A percentile compares a stretch with the other conserved stretches of the same genome.
Conservation (phyloP, 2,888 invertebrate genomes). For the Branchipolynoe longqiensis region DNA sequence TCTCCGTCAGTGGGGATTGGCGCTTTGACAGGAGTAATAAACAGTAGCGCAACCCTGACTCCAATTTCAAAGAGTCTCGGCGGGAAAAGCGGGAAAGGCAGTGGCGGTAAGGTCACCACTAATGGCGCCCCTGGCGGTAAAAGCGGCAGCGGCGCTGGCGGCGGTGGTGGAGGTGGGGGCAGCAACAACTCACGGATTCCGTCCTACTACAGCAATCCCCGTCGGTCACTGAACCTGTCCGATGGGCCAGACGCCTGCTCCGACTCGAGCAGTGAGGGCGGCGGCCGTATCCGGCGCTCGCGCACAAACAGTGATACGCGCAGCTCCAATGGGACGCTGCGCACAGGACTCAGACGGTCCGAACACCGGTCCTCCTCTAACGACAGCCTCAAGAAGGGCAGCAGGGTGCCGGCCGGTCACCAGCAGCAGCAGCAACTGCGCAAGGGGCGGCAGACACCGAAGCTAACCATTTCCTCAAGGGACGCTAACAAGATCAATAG, state of each 20-base stretch:
- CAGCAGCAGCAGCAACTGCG: no score
- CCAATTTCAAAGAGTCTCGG: background rate
- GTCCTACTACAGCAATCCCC: conserved; percentile 32
- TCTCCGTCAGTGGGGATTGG: conserved; percentile 5
- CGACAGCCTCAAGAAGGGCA: conserved; percentile 25
- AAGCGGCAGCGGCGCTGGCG: background rate
- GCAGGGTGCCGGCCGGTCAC: background rate
- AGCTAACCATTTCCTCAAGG: background rate
- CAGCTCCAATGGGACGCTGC: conserved; percentile 19
- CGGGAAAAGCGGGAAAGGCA: background rate
- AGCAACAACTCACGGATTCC: conserved; percentile 27
- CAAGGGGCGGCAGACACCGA: conserved; percentile 17
- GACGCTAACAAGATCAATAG: background rate
- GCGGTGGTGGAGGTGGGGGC: background rate
- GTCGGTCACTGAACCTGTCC: conserved; percentile 35
- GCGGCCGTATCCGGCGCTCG: conserved; percentile 3
- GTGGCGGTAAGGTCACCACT: background rate
- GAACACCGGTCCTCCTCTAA: conserved; percentile 20
- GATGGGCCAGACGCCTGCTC: conserved; percentile 39
- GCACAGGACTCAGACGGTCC: background rate
- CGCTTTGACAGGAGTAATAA: background rate
- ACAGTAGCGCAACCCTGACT: background rate
- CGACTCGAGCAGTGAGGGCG: conserved; percentile 41
- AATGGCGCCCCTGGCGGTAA: background rate
- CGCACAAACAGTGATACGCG: conserved; percentile 29